phyloP scores from a whole-genome alignment of 2,113 vertebrate genomes.

The Casuarius casuarius region DNA sequence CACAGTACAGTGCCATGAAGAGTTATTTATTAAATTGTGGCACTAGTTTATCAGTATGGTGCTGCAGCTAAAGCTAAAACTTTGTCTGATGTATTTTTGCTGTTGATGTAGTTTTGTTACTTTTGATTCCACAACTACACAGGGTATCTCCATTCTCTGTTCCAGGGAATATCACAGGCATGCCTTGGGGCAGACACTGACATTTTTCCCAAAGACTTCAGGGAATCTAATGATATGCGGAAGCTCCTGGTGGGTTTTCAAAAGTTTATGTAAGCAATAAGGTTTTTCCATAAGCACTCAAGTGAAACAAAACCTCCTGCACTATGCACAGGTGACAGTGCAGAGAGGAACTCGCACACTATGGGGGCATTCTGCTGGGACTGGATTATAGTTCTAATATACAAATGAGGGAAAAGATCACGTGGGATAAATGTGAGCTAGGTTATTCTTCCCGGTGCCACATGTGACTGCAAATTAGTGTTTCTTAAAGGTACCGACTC shows the following conservation, averaged over 20 bases:
- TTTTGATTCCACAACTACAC: fast-evolving
- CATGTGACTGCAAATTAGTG: background rate
- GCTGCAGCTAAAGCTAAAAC: background rate
- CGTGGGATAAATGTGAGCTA: background rate
- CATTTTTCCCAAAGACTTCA: background rate
- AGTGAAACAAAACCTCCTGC: background rate
- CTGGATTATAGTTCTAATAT: background rate
- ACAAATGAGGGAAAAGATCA: background rate
- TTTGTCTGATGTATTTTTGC: background rate
- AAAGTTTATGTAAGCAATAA: background rate
- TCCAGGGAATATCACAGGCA: background rate
- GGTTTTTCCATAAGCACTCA: background rate
- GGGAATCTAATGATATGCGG: background rate
- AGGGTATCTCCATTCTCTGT: background rate
- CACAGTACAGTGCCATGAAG: background rate
- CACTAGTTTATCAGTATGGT: background rate
- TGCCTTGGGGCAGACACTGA: background rate
- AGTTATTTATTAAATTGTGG: background rate
- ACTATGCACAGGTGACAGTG: fast-evolving
- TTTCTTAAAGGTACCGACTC: background rate
- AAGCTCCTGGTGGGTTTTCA: background rate
- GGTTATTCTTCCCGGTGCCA: background rate
- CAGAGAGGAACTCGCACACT: background rate
- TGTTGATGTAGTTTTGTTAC: background rate
- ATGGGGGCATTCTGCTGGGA: background rate